Conservation (phyloP, 2,797 vertebrate genomes). For the Sphenopsis melanotis region DNA sequence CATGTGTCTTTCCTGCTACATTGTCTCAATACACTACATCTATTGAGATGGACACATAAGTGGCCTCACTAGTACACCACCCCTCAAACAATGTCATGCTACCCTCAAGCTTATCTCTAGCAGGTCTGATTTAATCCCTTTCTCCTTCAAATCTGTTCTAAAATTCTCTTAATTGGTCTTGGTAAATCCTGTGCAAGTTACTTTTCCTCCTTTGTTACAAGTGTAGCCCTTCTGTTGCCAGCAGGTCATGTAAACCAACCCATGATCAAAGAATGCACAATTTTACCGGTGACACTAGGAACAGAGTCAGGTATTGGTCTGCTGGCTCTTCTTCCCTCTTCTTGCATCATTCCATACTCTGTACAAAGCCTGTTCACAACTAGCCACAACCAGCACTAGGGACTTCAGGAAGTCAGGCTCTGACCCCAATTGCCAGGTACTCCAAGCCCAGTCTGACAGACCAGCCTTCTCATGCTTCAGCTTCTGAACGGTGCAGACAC, state of each 20-base stretch:
- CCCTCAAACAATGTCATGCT: neutral
- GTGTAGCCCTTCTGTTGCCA: no score
- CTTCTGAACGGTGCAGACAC: neutral
- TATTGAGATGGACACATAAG: accelerated
- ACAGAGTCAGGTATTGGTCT: neutral
- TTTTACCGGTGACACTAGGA: neutral
- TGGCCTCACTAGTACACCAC: neutral
- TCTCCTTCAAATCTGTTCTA: neutral
- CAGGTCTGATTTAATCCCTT: neutral
- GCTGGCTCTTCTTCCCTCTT: neutral
- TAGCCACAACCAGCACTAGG: neutral
- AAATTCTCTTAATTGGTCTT: neutral
- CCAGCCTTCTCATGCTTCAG: neutral
- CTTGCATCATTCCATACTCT: neutral
- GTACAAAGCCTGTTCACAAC: neutral
- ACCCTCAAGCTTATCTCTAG: neutral
- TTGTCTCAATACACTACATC: accelerated
- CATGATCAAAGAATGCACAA: neutral
- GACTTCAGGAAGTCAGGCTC: neutral
- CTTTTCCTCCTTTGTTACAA: neutral
- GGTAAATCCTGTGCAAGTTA: neutral
- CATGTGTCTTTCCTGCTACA: accelerated
- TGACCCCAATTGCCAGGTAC: accelerated
- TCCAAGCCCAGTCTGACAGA: neutral
- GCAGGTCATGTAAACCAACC: neutral